Evolutionary conservation across 2,797 vertebrate species (phyloP).

Genomic region (Vespertilio murinus): DNA sequence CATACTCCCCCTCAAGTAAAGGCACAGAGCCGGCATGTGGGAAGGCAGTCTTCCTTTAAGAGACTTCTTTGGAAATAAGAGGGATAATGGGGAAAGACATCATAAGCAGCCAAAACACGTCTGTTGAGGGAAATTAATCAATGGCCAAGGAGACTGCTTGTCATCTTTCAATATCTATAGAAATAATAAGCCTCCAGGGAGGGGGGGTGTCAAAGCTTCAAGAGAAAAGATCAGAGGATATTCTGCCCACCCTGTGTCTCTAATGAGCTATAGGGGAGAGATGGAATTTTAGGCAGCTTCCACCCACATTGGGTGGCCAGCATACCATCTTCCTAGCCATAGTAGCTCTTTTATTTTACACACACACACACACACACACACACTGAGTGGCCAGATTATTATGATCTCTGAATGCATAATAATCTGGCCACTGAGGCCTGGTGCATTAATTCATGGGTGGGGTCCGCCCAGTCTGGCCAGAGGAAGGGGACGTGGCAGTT

Average conservation of each 20-base stretch:
- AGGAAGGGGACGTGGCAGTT: too few relatives aligned
- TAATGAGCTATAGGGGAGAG: slow-evolving; percentile 45
- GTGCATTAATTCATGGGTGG: too few relatives aligned
- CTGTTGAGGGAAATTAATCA: slow-evolving; percentile 74
- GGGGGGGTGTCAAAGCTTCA: neutral
- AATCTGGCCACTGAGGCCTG: too few relatives aligned
- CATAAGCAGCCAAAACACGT: slow-evolving; percentile 32
- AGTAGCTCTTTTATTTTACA: slow-evolving; percentile 16
- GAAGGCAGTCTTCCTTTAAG: neutral
- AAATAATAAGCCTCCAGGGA: slow-evolving; percentile 73
- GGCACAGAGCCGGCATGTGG: neutral
- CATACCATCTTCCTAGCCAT: slow-evolving; percentile 41
- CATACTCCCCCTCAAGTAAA: neutral
- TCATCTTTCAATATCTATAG: slow-evolving; percentile 76
- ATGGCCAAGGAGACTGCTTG: slow-evolving; percentile 73
- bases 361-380: too few relatives aligned
- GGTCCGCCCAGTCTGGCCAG: too few relatives aligned
- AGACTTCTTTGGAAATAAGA: slow-evolving; percentile 53
- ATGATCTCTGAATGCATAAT: too few relatives aligned
- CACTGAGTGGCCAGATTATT: too few relatives aligned
- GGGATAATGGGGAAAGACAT: neutral
- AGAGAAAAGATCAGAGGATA: slow-evolving; percentile 58
- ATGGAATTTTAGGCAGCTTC: slow-evolving; percentile 31
- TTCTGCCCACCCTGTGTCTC: slow-evolving; percentile 20
- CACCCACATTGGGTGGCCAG: slow-evolving; percentile 58